Percentiles rank a stretch among this genome's conserved stretches.
Conservation (phyloP, 2,888 invertebrate species). For the Lordiphosa fenestrarum region DNA sequence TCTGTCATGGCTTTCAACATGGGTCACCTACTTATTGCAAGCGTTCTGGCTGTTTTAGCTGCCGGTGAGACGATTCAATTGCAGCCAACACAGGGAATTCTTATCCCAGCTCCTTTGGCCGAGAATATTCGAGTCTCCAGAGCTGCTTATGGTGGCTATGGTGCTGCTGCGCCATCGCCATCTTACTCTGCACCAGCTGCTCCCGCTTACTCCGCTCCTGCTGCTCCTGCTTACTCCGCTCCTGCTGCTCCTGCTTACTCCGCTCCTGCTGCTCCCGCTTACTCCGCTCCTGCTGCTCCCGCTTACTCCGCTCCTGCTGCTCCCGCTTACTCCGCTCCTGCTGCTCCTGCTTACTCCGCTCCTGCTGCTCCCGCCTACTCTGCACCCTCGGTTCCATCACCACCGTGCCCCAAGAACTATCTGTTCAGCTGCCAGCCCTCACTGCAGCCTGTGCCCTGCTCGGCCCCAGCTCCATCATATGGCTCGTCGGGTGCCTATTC, state of each 20-base stretch:
- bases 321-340: constrained; percentile 32
- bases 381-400: constrained; percentile 50
- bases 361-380: constrained; percentile 43
- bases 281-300: constrained; percentile 3
- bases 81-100: constrained; percentile 73
- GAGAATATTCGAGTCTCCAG: constrained; percentile 67
- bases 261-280: constrained; percentile 38
- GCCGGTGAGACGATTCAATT: constrained; percentile 65
- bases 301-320: constrained; percentile 31
- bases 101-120: constrained; percentile 75
- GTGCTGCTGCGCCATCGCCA: constrained; percentile 9
- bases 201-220: too few relatives aligned
- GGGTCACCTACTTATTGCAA: constrained; percentile 41
- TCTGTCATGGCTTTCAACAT: constrained; percentile 56
- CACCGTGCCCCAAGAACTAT: constrained; percentile 76
- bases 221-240: too few relatives aligned
- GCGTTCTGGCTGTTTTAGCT: constrained; percentile 38
- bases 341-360: constrained; percentile 30
- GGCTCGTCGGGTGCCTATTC: constrained; percentile 73
- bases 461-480: constrained; percentile 52
- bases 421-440: constrained; percentile 76
- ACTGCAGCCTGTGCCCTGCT: constrained; percentile 73
- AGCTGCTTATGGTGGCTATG: constrained; percentile 57
- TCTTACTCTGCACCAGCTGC: too few relatives aligned
- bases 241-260: constrained; percentile 12